Evolutionary conservation across 2,113 vertebrate species (phyloP).

Genomic region (Ammodytes marinus): DNA sequence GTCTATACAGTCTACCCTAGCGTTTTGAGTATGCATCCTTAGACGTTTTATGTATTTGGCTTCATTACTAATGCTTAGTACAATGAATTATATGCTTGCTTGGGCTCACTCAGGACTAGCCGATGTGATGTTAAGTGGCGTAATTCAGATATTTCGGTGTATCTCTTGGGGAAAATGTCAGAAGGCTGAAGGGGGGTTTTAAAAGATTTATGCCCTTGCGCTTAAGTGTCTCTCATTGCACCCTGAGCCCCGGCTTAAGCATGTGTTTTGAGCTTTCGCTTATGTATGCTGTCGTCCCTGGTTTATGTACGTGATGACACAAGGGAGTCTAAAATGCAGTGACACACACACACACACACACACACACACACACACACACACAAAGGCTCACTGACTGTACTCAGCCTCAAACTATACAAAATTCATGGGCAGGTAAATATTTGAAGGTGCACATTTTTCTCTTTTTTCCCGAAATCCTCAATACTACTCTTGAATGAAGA

Average conservation of each 20-base stretch:
- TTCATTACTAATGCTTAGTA: slow-evolving; percentile 58
- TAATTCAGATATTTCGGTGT: slow-evolving; percentile 76
- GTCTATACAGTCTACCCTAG: slow-evolving; percentile 26
- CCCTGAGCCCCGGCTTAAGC: slow-evolving; percentile 40
- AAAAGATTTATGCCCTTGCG: slow-evolving; percentile 74
- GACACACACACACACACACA: neutral
- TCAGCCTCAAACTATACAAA: neutral
- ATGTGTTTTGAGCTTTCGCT: slow-evolving; percentile 45
- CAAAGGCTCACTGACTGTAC: neutral
- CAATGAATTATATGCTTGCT: slow-evolving; percentile 73
- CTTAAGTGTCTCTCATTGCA: slow-evolving; percentile 66
- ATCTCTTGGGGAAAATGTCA: slow-evolving; percentile 68
- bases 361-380: neutral
- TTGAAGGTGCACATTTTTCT: neutral
- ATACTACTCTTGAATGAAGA: neutral
- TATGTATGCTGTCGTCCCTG: slow-evolving; percentile 29
- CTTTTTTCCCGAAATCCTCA: neutral
- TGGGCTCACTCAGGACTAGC: slow-evolving; percentile 65
- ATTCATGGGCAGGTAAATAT: slow-evolving; percentile 23
- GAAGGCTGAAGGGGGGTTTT: slow-evolving; percentile 56
- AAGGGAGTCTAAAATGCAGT: neutral
- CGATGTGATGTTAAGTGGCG: slow-evolving; percentile 77
- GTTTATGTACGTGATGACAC: slow-evolving; percentile 32
- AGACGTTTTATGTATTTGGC: slow-evolving; percentile 69
- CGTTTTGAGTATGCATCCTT: slow-evolving; percentile 49